Evolutionary conservation across 2,888 invertebrate species (phyloP).

Genomic region (Apamea monoglypha): DNA sequence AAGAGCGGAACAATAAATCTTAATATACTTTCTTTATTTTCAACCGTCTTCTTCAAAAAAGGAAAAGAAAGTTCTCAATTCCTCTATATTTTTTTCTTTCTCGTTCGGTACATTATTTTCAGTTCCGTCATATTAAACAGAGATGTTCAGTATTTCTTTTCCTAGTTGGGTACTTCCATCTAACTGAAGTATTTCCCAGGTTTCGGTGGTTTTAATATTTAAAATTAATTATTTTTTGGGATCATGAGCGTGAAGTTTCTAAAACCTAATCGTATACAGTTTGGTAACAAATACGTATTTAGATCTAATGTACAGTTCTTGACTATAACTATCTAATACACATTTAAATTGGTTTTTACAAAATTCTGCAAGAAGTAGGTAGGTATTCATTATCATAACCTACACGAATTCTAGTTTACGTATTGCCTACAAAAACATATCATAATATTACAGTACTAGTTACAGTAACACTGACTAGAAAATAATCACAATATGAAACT

Average conservation of each 20-base stretch:
- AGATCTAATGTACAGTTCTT: slow-evolving; percentile 31
- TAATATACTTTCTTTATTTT: too few relatives aligned
- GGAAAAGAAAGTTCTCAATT: background rate
- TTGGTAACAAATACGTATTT: slow-evolving; percentile 34
- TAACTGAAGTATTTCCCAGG: too few relatives aligned
- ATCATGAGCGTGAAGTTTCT: background rate
- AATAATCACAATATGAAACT: slow-evolving; percentile 60
- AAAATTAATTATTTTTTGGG: background rate
- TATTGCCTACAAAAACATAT: slow-evolving; percentile 60
- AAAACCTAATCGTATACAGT: slow-evolving; percentile 18
- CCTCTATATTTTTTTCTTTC: background rate
- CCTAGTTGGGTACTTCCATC: background rate
- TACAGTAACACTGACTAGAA: slow-evolving; percentile 62
- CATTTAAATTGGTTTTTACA: slow-evolving; percentile 31
- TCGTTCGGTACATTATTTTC: background rate
- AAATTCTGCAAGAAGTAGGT: slow-evolving; percentile 27
- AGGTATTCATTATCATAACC: background rate
- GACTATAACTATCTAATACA: slow-evolving; percentile 18
- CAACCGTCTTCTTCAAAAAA: background rate
- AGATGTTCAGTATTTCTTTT: background rate
- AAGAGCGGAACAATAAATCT: background rate
- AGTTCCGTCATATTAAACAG: background rate
- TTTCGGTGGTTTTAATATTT: background rate
- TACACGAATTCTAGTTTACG: slow-evolving; percentile 45
- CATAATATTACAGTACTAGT: slow-evolving; percentile 24